A percentile compares a stretch with the other conserved stretches of the same genome.
These are phyloP conservation scores for Sebastes iracundus DNA, from an alignment of 2,797 vertebrate genomes.

Conservation along the genomic window DNA sequence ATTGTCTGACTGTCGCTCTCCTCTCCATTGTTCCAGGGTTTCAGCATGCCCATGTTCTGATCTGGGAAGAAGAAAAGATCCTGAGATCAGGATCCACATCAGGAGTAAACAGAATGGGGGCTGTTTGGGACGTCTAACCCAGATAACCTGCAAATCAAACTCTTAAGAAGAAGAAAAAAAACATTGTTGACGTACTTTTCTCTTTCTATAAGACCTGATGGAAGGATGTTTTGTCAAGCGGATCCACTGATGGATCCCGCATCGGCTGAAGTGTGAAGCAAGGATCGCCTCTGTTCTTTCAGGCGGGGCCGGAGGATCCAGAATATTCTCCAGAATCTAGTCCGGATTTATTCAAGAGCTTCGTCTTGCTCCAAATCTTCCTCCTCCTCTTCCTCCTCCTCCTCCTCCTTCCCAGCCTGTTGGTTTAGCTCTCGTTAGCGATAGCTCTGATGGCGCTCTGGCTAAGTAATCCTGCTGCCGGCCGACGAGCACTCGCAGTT, in stretches of 20 bases:
- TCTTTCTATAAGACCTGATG: constrained; percentile 64
- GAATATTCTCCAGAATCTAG: constrained; percentile 27
- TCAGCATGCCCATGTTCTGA: constrained; percentile 99
- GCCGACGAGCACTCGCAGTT: constrained; percentile 36
- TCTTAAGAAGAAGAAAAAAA: constrained; percentile 60
- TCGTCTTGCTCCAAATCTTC: constrained; percentile 38
- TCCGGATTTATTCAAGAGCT: constrained; percentile 49
- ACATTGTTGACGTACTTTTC: constrained; percentile 82
- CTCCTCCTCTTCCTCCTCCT: constrained; percentile 17
- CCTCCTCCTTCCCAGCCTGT: constrained; percentile 34
- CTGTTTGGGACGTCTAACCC: constrained; percentile 34
- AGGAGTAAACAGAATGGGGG: constrained; percentile 32
- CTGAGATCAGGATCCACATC: constrained; percentile 52
- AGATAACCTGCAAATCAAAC: constrained; percentile 72
- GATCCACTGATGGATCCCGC: constrained; percentile 26
- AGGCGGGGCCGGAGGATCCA: constrained; percentile 30
- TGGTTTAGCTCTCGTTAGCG: constrained; percentile 53
- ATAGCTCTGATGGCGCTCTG: constrained; percentile 42
- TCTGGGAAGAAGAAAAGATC: constrained; percentile 57
- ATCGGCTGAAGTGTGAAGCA: constrained; percentile 2
- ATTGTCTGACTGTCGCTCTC: constrained; percentile 20
- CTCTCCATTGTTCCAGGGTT: constrained; percentile 84
- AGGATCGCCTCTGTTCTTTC: constrained; percentile 34
- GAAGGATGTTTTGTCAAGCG: constrained; percentile 46
- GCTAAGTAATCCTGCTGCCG: constrained; percentile 21